phyloP scores from a whole-genome alignment of 2,113 vertebrate species.

The Phrynocephalus versicolor region DNA sequence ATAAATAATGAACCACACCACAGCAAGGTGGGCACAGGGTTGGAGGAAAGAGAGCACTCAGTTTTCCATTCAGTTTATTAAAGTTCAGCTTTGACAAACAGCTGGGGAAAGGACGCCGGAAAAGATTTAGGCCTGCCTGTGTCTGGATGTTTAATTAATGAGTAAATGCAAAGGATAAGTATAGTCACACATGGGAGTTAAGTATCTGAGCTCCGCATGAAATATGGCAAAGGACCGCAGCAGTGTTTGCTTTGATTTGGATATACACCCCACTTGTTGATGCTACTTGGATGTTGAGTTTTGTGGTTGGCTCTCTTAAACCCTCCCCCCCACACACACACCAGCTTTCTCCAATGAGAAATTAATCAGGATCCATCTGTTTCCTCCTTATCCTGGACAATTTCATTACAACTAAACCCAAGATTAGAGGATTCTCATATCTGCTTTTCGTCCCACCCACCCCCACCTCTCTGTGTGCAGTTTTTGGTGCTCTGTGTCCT shows the following conservation, averaged over 20 bases:
- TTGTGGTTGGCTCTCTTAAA: conserved; percentile 49
- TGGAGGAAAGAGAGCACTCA: conserved; percentile 10
- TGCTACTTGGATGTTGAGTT: conserved; percentile 62
- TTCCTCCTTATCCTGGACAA: conserved; percentile 76
- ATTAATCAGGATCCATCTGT: conserved; percentile 84
- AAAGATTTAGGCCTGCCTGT: conserved; percentile 58
- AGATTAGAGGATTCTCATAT: conserved; percentile 78
- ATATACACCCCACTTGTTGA: conserved; percentile 67
- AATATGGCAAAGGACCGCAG: conserved; percentile 57
- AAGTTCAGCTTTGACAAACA: conserved; percentile 56
- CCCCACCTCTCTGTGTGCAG: conserved; percentile 33
- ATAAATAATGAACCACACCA: conserved; percentile 58
- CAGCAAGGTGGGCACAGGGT: neutral
- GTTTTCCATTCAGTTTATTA: conserved; percentile 61
- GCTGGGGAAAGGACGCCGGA: conserved; percentile 46
- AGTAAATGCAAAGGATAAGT: conserved; percentile 58
- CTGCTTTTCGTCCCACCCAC: conserved; percentile 28
- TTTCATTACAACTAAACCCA: conserved; percentile 80
- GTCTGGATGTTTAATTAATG: conserved; percentile 68
- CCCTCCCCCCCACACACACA: neutral
- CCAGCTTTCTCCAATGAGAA: conserved; percentile 59
- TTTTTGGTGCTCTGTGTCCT: conserved; percentile 66
- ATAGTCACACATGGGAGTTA: conserved; percentile 58
- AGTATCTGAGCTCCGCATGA: conserved; percentile 62
- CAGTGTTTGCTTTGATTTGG: conserved; percentile 60